Percentiles rank a stretch among this genome's conserved stretches.
Conservation (phyloP, 2,888 invertebrate species). For the Drosophila melanosoma region DNA sequence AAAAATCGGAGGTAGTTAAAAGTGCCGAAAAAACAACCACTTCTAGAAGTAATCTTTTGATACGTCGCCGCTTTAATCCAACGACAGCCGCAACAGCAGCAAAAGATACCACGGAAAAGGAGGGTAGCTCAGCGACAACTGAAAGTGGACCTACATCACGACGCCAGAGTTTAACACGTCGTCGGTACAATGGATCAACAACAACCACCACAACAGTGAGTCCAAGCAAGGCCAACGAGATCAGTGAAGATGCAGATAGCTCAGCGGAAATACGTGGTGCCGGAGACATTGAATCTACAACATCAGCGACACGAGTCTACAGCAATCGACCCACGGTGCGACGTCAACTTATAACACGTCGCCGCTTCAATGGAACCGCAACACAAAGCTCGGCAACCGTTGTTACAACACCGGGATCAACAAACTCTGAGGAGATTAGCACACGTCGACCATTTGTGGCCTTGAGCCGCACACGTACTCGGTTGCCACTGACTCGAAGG, state of each 20-base stretch:
- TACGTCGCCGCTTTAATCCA: constrained; percentile 4
- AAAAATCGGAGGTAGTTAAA: neutral
- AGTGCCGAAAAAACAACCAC: neutral
- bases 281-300: neutral
- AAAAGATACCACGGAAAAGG: neutral
- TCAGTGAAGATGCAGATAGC: neutral
- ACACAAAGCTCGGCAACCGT: neutral
- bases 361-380: constrained; percentile 45
- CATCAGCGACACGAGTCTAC: constrained; percentile 4
- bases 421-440: constrained; percentile 24
- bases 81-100: neutral
- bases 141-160: neutral
- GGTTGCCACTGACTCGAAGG: constrained; percentile 28
- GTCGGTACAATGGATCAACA: constrained; percentile 2
- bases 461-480: constrained; percentile 55
- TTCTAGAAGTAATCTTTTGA: constrained; percentile 1
- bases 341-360: constrained; percentile 44
- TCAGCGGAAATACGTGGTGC: neutral
- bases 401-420: constrained; percentile 21
- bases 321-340: constrained; percentile 20
- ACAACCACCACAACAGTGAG: neutral
- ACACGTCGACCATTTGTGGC: constrained; percentile 57
- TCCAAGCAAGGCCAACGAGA: constrained; percentile 6
- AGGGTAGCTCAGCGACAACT: neutral
- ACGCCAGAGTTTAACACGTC: constrained; percentile 4